Evolutionary conservation across 64 coral and sea anemone species (phyloP).

Genomic region (Stylophora pistillata): DNA sequence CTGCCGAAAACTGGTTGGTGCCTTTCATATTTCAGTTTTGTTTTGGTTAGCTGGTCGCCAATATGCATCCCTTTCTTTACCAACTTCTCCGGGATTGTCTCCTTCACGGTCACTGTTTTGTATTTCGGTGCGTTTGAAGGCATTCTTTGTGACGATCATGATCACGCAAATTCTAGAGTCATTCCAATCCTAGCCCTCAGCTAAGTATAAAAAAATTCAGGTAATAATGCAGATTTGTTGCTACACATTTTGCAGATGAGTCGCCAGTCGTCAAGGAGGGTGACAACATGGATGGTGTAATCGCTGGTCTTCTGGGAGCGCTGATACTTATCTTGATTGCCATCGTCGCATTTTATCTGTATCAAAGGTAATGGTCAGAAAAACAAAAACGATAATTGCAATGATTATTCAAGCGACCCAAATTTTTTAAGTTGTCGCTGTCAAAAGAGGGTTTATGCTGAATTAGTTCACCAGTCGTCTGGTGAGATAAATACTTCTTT

Average conservation of each 20-base stretch:
- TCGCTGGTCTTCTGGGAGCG: conserved; percentile 76
- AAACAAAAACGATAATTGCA: not conserved
- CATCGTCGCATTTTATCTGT: conserved; percentile 53
- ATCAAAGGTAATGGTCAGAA: conserved; percentile 53
- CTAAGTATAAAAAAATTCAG: not conserved
- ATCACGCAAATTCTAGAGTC: no score
- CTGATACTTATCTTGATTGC: conserved; percentile 60
- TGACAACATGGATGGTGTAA: conserved; percentile 42
- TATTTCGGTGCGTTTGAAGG: no score
- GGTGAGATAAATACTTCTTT: no score
- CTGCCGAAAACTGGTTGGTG: conserved; percentile 29
- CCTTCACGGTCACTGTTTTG: no score
- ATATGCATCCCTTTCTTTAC: no score
- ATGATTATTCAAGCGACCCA: no score
- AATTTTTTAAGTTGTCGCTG: no score
- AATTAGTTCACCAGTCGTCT: no score
- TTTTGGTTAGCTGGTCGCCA: not conserved
- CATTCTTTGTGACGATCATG: no score
- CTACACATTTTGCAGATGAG: conserved; percentile 1
- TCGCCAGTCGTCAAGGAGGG: not conserved
- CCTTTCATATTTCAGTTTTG: not conserved
- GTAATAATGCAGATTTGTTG: not conserved
- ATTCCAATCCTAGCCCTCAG: no score
- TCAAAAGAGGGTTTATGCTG: no score
- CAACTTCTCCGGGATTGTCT: not conserved